Evolutionary conservation across 2,113 vertebrate genomes (phyloP).

Genomic region (Perognathus longimembris): DNA sequence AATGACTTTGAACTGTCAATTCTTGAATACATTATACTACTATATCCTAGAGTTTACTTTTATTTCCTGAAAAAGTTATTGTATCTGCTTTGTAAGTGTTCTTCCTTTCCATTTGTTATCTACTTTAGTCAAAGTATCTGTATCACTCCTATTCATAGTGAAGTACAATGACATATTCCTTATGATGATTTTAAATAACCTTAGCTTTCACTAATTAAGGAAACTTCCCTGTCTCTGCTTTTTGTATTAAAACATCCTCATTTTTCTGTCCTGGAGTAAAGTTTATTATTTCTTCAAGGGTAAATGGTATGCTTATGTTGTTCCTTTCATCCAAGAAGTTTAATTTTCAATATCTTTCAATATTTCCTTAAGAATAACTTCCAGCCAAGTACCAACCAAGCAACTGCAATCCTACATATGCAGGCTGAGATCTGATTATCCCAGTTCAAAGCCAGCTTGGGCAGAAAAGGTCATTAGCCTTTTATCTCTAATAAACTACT

Average conservation of each 20-base stretch:
- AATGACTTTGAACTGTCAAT: constrained; percentile 36
- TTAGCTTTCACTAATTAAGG: constrained; percentile 19
- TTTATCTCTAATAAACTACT: too few relatives aligned
- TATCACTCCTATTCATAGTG: background rate
- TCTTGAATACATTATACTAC: background rate
- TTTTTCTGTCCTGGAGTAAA: background rate
- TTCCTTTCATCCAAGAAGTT: constrained; percentile 30
- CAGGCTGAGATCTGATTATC: too few relatives aligned
- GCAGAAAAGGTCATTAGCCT: too few relatives aligned
- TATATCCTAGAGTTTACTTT: background rate
- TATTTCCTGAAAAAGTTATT: background rate
- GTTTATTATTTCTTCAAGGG: background rate
- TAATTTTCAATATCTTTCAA: constrained; percentile 17
- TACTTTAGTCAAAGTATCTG: background rate
- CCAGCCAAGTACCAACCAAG: too few relatives aligned
- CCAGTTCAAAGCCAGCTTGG: too few relatives aligned
- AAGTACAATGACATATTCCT: background rate
- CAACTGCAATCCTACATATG: too few relatives aligned
- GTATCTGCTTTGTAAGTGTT: too few relatives aligned
- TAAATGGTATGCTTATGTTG: background rate
- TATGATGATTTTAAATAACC: constrained; percentile 17
- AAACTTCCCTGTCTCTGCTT: background rate
- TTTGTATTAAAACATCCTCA: background rate
- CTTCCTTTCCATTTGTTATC: too few relatives aligned
- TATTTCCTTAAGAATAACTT: background rate